Conservation (phyloP, 1,140 invertebrate species). For the Caenorhabditis briggsae region DNA sequence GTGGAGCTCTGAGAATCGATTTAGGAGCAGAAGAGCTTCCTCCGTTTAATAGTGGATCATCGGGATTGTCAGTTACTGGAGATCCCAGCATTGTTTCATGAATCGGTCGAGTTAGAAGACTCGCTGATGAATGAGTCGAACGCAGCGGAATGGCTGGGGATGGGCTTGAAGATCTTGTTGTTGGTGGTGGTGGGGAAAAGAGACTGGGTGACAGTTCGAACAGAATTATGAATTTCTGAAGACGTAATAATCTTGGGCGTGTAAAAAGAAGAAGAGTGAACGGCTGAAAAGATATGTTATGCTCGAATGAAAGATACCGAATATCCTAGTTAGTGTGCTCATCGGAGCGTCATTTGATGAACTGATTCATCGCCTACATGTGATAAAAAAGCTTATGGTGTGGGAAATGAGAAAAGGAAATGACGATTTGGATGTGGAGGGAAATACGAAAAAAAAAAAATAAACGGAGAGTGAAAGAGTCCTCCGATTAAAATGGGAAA, state of each 20-base stretch:
- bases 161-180: not conserved
- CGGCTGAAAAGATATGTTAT: too few relatives aligned
- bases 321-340: constrained; percentile 20
- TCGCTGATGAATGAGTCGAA: constrained; percentile 24
- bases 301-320: not conserved
- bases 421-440: not conserved
- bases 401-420: not conserved
- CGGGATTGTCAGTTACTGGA: constrained; percentile 38
- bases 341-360: constrained; percentile 6
- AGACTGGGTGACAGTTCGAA: constrained; percentile 39
- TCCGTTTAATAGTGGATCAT: constrained; percentile 20
- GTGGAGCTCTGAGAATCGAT: constrained; percentile 52
- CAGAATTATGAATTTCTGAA: constrained; percentile 54
- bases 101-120: constrained; percentile 38
- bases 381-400: not conserved
- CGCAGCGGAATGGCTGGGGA: not conserved
- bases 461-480: not conserved
- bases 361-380: constrained; percentile 1
- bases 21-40: not conserved
- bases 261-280: too few relatives aligned
- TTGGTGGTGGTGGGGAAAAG: constrained; percentile 4
- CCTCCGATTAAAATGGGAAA: constrained; percentile 42
- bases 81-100: constrained; percentile 44
- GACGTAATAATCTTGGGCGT: too few relatives aligned
- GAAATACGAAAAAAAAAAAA: not conserved